A percentile compares a stretch with the other conserved stretches of the same genome.
Evolutionary conservation across 2,797 vertebrate species (phyloP).

Genomic region (Gallinago stenura): DNA sequence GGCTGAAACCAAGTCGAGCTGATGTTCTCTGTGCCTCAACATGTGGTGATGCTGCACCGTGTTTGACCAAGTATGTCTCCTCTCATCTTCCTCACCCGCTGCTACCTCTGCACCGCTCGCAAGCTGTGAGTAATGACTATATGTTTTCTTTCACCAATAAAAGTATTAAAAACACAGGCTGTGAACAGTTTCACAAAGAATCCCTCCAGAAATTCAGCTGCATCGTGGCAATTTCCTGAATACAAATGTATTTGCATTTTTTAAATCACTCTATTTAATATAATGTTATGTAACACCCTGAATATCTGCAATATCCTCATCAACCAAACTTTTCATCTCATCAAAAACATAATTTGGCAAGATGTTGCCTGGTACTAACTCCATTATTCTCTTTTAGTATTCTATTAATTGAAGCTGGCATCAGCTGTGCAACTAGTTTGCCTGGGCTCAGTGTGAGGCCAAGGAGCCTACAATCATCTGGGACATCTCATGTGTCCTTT

Average conservation of each 20-base stretch:
- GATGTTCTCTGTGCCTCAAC: neutral
- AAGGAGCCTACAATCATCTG: accelerated
- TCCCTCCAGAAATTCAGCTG: neutral
- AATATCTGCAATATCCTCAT: neutral
- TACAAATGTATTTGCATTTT: neutral
- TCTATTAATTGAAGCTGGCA: neutral
- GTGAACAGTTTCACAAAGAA: neutral
- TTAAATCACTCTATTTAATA: neutral
- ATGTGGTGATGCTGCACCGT: accelerated
- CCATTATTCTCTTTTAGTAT: neutral
- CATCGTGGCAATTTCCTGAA: neutral
- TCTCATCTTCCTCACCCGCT: neutral
- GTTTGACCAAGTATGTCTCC: accelerated
- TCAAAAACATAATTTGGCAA: neutral
- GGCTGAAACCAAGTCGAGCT: neutral
- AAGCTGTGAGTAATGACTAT: neutral
- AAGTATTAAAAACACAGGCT: neutral
- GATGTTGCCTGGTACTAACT: neutral
- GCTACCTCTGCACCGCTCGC: neutral
- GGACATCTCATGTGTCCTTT: neutral
- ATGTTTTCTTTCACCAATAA: neutral
- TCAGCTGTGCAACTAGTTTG: neutral
- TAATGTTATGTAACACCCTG: neutral
- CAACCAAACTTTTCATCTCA: neutral
- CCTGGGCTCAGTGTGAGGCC: neutral